phyloP scores from a whole-genome alignment of 1,140 invertebrate genomes.

The Daktulosphaira vitifoliae region DNA sequence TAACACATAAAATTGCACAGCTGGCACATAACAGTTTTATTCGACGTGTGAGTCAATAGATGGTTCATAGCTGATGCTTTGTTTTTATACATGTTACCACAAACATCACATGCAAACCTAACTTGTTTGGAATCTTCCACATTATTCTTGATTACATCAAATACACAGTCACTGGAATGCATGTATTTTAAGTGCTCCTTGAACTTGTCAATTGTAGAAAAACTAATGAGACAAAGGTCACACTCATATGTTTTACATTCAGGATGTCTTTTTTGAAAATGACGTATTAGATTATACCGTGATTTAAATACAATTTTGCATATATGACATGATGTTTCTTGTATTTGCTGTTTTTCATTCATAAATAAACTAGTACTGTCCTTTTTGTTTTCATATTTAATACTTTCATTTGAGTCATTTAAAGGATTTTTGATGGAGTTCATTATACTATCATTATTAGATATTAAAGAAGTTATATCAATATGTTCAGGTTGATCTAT shows the following conservation, averaged over 20 bases:
- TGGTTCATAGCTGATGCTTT: conserved; percentile 32
- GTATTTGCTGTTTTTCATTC: no score
- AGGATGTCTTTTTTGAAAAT: conserved; percentile 16
- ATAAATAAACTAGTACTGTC: no score
- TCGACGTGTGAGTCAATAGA: conserved; percentile 22
- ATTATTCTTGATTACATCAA: no score
- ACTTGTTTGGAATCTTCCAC: neutral
- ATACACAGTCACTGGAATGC: neutral
- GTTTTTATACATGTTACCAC: conserved; percentile 24
- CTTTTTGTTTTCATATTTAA: no score
- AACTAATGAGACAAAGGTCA: conserved; percentile 50
- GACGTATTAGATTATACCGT: conserved; percentile 39
- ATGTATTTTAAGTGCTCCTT: neutral
- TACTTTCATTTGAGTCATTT: no score
- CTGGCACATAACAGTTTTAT: conserved; percentile 1
- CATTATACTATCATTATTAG: no score
- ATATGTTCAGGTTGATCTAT: no score
- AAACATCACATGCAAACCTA: conserved; percentile 22
- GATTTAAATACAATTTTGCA: conserved; percentile 47
- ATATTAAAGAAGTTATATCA: no score
- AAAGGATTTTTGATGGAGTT: no score
- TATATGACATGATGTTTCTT: conserved; percentile 43
- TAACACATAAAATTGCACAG: conserved; percentile 25
- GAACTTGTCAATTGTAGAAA: conserved; percentile 44
- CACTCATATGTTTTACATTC: conserved; percentile 38